Percentiles rank a stretch among this genome's conserved stretches.
phyloP scores from a whole-genome alignment of 1,140 invertebrate species.

The Hycleus phaleratus region DNA sequence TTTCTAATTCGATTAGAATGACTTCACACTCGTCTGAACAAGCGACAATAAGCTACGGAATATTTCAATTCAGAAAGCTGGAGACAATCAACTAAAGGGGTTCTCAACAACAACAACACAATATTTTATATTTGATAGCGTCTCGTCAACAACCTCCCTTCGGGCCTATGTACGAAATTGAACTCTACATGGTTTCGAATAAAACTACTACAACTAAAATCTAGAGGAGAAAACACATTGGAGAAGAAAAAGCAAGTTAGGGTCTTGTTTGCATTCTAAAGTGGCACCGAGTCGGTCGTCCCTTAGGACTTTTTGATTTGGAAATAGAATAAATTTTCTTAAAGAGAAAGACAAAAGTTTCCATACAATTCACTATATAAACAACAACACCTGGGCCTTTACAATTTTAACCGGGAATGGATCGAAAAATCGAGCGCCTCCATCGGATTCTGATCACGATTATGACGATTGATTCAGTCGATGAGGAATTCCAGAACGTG shows the following conservation, averaged over 20 bases:
- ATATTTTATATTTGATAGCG: slow-evolving; percentile 20
- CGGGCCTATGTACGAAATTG: slow-evolving; percentile 17
- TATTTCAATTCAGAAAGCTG: no score
- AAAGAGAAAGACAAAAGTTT: slow-evolving; percentile 1
- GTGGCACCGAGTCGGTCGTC: slow-evolving; percentile 12
- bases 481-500: no score
- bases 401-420: no score
- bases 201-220: no score
- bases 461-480: no score
- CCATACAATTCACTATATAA: no score
- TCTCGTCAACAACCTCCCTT: slow-evolving; percentile 12
- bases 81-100: slow-evolving; percentile 1
- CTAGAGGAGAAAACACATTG: no score
- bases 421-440: no score
- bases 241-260: slow-evolving; percentile 13
- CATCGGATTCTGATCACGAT: no score
- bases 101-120: background rate
- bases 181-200: background rate
- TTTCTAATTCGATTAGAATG: no score
- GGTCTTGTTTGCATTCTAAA: slow-evolving; percentile 22
- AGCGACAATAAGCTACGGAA: background rate
- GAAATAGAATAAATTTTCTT: slow-evolving; percentile 21
- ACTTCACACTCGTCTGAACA: no score
- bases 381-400: no score
- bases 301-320: slow-evolving; percentile 18